Percentiles rank a stretch among this genome's conserved stretches.
Conservation (phyloP, 2,113 vertebrate genomes). For the Glareola pratincola region DNA sequence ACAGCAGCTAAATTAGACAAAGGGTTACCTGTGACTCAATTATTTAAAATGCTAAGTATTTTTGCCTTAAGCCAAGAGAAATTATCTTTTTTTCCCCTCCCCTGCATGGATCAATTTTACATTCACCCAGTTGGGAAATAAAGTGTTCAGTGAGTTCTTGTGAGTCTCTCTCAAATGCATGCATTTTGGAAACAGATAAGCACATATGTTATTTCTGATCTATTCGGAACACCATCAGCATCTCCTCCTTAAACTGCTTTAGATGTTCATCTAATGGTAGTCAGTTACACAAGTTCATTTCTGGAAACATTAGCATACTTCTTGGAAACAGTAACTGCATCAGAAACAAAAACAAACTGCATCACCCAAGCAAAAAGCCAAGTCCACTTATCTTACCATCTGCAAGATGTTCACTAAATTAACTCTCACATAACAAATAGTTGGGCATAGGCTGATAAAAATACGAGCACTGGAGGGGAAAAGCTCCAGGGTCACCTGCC, state of each 20-base stretch:
- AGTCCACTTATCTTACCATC: neutral
- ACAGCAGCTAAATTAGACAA: neutral
- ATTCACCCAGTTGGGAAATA: neutral
- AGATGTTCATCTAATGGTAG: neutral
- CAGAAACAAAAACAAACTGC: neutral
- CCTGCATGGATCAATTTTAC: neutral
- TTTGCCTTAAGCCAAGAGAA: neutral
- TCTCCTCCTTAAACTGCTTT: neutral
- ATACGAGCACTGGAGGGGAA: neutral
- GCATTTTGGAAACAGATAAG: neutral
- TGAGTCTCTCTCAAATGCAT: neutral
- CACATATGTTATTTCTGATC: neutral
- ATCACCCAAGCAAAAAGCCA: neutral
- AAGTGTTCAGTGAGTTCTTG: neutral
- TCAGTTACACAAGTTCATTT: neutral
- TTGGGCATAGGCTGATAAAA: neutral
- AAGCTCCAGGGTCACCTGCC: neutral
- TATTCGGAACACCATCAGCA: neutral
- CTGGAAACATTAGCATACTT: neutral
- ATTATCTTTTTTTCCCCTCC: fast-evolving
- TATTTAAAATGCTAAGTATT: neutral
- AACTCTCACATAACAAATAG: neutral
- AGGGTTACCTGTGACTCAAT: neutral
- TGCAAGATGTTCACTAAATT: neutral
- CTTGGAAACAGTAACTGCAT: neutral